Percentiles rank a stretch among this genome's conserved stretches.
Conservation (phyloP, 2,113 vertebrate species). For the Cavia porcellus region DNA sequence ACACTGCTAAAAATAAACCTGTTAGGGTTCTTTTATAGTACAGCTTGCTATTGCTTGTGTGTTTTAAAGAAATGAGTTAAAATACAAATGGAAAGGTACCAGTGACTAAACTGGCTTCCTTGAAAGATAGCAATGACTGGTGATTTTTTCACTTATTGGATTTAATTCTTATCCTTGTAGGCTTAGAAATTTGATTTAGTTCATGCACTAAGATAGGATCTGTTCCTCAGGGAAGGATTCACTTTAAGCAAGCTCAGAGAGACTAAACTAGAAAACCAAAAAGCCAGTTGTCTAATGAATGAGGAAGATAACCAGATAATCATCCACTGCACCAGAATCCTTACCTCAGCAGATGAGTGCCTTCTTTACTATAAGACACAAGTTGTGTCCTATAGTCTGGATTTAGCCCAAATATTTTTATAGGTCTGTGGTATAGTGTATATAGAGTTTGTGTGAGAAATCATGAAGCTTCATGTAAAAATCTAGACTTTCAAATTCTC, state of each 20-base stretch:
- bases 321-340: slow-evolving; percentile 8
- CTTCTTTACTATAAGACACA: slow-evolving; percentile 14
- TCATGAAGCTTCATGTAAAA: slow-evolving; percentile 36
- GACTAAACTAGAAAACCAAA: slow-evolving; percentile 61
- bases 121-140: neutral
- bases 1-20: neutral
- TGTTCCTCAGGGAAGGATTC: slow-evolving; percentile 11
- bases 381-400: slow-evolving; percentile 4
- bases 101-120: neutral
- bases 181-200: slow-evolving; percentile 60
- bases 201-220: slow-evolving; percentile 42
- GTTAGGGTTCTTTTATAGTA: neutral
- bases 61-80: slow-evolving; percentile 28
- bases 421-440: neutral
- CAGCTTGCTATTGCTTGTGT: neutral
- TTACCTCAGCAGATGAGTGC: neutral
- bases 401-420: neutral
- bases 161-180: slow-evolving; percentile 44
- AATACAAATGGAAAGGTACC: neutral
- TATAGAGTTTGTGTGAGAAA: neutral
- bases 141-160: slow-evolving; percentile 20
- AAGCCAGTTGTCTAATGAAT: slow-evolving; percentile 50
- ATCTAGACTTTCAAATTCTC: slow-evolving; percentile 12
- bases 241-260: slow-evolving; percentile 37
- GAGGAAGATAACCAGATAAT: slow-evolving; percentile 36